A percentile compares a stretch with the other conserved stretches of the same genome.
These are phyloP conservation scores for Zaprionus lineosus DNA, from an alignment of 2,888 invertebrate species.

Conservation along the genomic window DNA sequence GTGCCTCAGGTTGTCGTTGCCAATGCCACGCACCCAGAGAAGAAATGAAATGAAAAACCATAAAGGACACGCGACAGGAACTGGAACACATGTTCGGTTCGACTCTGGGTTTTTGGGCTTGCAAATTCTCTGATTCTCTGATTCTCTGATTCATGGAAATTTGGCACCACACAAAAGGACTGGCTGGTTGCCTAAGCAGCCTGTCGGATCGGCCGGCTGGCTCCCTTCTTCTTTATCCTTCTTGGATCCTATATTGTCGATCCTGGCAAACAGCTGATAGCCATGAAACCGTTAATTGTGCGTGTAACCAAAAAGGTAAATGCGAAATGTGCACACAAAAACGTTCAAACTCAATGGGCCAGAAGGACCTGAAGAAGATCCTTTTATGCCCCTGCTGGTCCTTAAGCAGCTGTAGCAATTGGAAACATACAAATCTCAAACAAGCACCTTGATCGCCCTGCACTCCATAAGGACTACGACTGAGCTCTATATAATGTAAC, in stretches of 20 bases:
- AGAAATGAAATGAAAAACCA: not conserved
- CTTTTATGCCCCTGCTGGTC: slow-evolving; percentile 6
- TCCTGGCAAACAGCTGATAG: slow-evolving; percentile 63
- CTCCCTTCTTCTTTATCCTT: not conserved
- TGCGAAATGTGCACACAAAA: slow-evolving; percentile 16
- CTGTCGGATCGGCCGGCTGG: too few relatives aligned
- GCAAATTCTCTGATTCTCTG: slow-evolving; percentile 47
- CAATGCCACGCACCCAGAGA: slow-evolving; percentile 18
- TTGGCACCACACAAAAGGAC: slow-evolving; percentile 30
- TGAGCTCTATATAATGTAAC: too few relatives aligned
- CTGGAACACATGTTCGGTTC: slow-evolving; percentile 52
- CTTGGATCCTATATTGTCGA: slow-evolving; percentile 5
- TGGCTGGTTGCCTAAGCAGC: slow-evolving; percentile 1
- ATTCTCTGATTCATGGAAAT: slow-evolving; percentile 52
- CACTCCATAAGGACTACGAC: too few relatives aligned
- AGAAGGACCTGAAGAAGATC: slow-evolving; percentile 24
- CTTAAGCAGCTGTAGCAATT: slow-evolving; percentile 41
- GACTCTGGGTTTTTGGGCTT: too few relatives aligned
- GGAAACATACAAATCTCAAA: slow-evolving; percentile 10
- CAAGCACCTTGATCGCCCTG: not conserved
- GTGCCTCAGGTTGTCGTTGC: slow-evolving; percentile 44
- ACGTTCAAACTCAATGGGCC: slow-evolving; percentile 40
- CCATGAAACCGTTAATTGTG: slow-evolving; percentile 65
- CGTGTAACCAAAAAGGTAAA: slow-evolving; percentile 54
- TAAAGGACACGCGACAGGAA: slow-evolving; percentile 55